phyloP scores from a whole-genome alignment of 2,797 vertebrate genomes.

The Lepilemur ruficaudatus region DNA sequence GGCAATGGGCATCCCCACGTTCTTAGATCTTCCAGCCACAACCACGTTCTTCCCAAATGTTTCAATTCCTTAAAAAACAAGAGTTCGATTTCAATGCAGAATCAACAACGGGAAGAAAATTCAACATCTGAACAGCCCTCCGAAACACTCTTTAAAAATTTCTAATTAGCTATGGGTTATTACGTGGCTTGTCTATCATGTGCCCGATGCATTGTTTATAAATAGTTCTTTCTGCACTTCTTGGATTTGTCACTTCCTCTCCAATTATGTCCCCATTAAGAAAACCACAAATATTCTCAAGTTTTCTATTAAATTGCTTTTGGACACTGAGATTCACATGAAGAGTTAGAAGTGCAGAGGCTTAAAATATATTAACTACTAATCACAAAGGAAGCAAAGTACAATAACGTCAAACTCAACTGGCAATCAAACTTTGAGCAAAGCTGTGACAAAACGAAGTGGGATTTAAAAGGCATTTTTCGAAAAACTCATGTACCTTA shows the following conservation, averaged over 20 bases:
- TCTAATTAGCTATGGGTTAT: conserved; percentile 38
- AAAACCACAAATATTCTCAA: conserved; percentile 32
- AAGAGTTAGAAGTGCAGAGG: background rate
- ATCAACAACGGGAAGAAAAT: background rate
- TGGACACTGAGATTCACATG: background rate
- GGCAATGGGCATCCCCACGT: conserved; percentile 95
- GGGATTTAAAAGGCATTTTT: background rate
- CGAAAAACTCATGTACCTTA: background rate
- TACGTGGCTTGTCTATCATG: background rate
- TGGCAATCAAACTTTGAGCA: background rate
- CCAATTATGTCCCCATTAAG: background rate
- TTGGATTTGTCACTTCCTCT: background rate
- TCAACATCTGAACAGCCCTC: background rate
- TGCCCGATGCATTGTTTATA: conserved; percentile 20
- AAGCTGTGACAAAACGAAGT: background rate
- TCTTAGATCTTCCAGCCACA: conserved; percentile 94
- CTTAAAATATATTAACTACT: background rate
- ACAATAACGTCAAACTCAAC: background rate
- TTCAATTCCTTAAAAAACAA: conserved; percentile 85
- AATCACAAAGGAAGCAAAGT: conserved; percentile 37
- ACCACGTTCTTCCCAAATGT: conserved; percentile 94
- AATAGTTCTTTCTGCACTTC: conserved; percentile 40
- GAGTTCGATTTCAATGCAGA: conserved; percentile 41
- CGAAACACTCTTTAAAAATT: conserved; percentile 33
- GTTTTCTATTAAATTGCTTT: conserved; percentile 29